phyloP scores from a whole-genome alignment of 2,113 vertebrate species.

The Corvus hawaiiensis region DNA sequence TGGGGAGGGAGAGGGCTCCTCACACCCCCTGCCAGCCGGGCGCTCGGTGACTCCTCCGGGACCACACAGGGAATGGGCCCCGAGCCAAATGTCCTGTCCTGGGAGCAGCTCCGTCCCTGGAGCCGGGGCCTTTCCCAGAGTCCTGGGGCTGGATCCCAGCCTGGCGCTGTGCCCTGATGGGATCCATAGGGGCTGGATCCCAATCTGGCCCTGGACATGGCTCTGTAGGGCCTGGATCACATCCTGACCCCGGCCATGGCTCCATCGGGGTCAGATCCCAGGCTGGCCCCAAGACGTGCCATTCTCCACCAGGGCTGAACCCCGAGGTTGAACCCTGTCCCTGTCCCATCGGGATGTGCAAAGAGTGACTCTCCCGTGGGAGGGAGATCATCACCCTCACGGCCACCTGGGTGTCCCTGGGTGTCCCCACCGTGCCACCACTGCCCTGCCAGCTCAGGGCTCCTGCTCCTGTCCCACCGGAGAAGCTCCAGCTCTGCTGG shows the following conservation, averaged over 20 bases:
- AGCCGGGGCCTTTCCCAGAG: rapidly evolving
- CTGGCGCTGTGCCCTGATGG: background rate
- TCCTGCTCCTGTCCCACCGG: background rate
- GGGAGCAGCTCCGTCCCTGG: background rate
- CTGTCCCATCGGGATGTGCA: background rate
- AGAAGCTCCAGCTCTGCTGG: background rate
- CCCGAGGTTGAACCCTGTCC: too few relatives aligned
- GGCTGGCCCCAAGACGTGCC: background rate
- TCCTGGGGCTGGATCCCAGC: background rate
- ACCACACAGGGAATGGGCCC: background rate
- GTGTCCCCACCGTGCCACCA: background rate
- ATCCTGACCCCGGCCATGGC: background rate
- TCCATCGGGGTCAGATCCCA: background rate
- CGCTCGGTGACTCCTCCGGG: background rate
- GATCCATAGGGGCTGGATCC: background rate
- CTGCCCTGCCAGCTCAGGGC: background rate
- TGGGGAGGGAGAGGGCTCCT: background rate
- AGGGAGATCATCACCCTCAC: background rate
- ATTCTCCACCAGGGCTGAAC: background rate
- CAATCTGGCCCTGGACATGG: background rate
- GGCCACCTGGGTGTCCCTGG: rapidly evolving
- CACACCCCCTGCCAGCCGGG: background rate
- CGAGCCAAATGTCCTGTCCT: rapidly evolving
- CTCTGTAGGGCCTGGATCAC: too few relatives aligned
- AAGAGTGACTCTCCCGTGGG: background rate